A percentile compares a stretch with the other conserved stretches of the same genome.
Conservation (phyloP, 1,140 invertebrate species). For the Zophobas morio region DNA sequence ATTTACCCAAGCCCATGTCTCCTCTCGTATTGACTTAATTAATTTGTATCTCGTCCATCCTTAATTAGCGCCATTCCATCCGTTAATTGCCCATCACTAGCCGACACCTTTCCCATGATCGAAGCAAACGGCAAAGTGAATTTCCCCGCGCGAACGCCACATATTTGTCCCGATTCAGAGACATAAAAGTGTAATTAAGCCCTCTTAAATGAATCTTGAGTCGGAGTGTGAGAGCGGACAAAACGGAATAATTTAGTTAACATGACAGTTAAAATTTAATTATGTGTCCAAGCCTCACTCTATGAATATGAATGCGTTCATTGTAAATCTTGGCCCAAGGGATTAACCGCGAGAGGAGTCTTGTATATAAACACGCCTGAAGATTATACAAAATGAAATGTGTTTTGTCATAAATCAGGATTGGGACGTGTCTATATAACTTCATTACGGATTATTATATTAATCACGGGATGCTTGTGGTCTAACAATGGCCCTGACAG, state of each 20-base stretch:
- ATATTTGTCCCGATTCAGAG: constrained; percentile 24
- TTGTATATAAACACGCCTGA: constrained; percentile 57
- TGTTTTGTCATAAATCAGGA: constrained; percentile 67
- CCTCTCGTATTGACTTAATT: too few species aligned
- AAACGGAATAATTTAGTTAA: constrained; percentile 61
- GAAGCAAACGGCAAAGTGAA: not conserved
- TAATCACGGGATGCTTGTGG: constrained; percentile 64
- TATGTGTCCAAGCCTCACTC: constrained; percentile 54
- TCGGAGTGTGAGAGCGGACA: constrained; percentile 26
- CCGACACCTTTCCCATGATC: not conserved
- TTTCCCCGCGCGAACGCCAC: not conserved
- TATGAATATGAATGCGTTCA: constrained; percentile 61
- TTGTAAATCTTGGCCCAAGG: constrained; percentile 55
- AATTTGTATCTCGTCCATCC: too few species aligned
- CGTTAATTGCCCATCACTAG: too few species aligned
- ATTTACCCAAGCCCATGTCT: too few species aligned
- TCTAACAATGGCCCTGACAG: constrained; percentile 62
- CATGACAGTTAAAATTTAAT: constrained; percentile 65
- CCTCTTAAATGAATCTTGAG: constrained; percentile 41
- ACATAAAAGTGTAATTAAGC: constrained; percentile 46
- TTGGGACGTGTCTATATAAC: constrained; percentile 66
- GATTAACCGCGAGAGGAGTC: constrained; percentile 54
- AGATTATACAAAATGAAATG: constrained; percentile 61
- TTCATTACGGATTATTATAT: constrained; percentile 67
- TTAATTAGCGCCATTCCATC: too few species aligned